Base-by-base conservation (phyloP, 2,113 vertebrate genomes). In the Physeter macrocephalus region DNA sequence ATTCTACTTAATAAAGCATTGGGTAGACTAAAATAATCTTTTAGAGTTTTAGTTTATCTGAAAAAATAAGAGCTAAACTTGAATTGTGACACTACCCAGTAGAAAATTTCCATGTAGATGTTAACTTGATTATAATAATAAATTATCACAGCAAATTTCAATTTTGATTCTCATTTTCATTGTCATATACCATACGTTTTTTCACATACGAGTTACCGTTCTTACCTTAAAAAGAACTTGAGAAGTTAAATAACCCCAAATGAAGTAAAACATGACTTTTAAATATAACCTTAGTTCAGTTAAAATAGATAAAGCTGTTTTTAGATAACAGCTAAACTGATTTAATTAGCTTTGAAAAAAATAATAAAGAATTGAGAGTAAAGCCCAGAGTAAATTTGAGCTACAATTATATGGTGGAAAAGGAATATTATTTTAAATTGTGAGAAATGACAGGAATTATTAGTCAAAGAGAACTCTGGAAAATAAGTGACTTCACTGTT, bases 221-320 rank as follows among this genome's bases (percentile, higher is more conserved):
- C 4, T 25, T 80, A 86, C 85, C n/a, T 89, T 36, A 72, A 54
- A 69, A 86, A 61, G 29, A 57, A 93, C 46, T 86, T 93, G 23
- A 93, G 74, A 91, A 72, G 15, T 88, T 88, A 93, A 95, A 59
- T 89, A 90, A 31, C 3, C 3, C 7, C 64, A 97, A 85, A 66
- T 71, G 5, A 83, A 13, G 41, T 41, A 85, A 27, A 66, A 36
- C 8, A 62, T 61, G 82, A 90, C 54, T 94, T 96, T 92, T 86
- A 78, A 93, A 85, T 82, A 91, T 78, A 94, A 39, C 21, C n/a
- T 67, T n/a, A 75, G 64, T 94, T 95, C 36, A 88, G 49, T 29
- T 87, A 93, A 94, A 94, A 74, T 93, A 74, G 41, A 18, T 1
- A 59, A 83, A 91, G 15, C 15, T 95, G 20, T 36, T 96, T 96